phyloP scores from a whole-genome alignment of 2,113 vertebrate species.

The Nannobrachium achirus region DNA sequence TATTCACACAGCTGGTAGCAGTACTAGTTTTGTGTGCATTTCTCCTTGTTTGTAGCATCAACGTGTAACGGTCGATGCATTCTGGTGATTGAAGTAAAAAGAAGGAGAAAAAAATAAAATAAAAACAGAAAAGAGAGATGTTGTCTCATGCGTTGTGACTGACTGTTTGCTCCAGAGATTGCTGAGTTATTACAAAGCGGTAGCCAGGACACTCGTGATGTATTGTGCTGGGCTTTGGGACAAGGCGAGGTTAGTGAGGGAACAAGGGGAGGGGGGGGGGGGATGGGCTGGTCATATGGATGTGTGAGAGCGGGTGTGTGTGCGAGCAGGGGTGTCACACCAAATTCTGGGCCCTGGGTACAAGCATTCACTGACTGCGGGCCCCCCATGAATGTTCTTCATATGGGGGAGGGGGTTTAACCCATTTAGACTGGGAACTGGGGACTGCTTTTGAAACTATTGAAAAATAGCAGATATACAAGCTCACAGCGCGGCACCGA shows the following conservation, averaged over 20 bases:
- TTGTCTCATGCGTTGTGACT: slow-evolving; percentile 75
- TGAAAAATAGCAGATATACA: too few species aligned
- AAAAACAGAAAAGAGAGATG: slow-evolving; percentile 43
- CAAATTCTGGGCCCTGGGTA: too few species aligned
- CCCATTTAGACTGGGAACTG: too few species aligned
- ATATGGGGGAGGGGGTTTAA: too few species aligned
- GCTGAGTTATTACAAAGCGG: slow-evolving; percentile 82
- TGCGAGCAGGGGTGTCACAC: too few species aligned
- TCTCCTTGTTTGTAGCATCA: slow-evolving; percentile 54
- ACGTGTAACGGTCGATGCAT: slow-evolving; percentile 69
- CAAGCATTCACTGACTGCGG: too few species aligned
- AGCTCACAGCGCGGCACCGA: too few species aligned
- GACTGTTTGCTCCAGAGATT: slow-evolving; percentile 86
- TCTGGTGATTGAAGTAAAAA: slow-evolving; percentile 74
- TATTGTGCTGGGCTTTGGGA: slow-evolving; percentile 81
- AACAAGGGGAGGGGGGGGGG: slow-evolving; percentile 24
- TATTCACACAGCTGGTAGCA: slow-evolving; percentile 84
- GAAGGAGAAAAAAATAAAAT: slow-evolving; percentile 2
- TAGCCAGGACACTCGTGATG: slow-evolving; percentile 74
- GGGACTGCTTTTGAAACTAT: too few species aligned
- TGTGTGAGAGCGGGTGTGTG: too few species aligned
- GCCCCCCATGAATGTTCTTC: too few species aligned
- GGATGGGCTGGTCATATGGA: background rate
- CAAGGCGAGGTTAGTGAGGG: slow-evolving; percentile 58
- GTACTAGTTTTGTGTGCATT: slow-evolving; percentile 49